Percentiles rank a stretch among this genome's conserved stretches.
phyloP scores from a whole-genome alignment of 2,888 invertebrate genomes.

The Sesia bembeciformis region DNA sequence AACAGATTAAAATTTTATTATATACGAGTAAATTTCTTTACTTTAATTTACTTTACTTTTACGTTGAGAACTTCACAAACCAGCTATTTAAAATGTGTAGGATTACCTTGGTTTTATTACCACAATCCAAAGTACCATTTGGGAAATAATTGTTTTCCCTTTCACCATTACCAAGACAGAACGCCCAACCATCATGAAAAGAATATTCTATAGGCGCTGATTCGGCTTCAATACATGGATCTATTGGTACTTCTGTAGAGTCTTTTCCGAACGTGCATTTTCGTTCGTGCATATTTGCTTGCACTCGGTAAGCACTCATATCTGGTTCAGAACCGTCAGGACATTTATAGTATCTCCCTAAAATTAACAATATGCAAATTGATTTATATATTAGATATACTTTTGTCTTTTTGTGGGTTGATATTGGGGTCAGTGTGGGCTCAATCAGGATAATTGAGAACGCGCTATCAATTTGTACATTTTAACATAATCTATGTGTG shows the following conservation, averaged over 20 bases:
- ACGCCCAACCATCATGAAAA: slow-evolving; percentile 66
- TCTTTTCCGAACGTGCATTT: slow-evolving; percentile 50
- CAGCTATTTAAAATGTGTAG: background rate
- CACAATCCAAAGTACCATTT: slow-evolving; percentile 64
- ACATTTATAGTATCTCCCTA: slow-evolving; percentile 57
- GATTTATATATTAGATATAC: background rate
- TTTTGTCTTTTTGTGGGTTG: background rate
- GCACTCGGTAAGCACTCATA: slow-evolving; percentile 49
- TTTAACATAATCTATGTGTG: background rate
- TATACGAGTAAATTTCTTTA: no score
- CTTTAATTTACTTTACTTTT: no score
- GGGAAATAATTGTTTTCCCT: slow-evolving; percentile 61
- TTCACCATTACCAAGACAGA: slow-evolving; percentile 62
- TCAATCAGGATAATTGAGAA: no score
- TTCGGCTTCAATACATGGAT: slow-evolving; percentile 66
- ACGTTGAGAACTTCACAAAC: background rate
- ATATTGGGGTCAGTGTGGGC: background rate
- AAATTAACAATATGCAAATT: slow-evolving; percentile 1
- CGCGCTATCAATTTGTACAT: no score
- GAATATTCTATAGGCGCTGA: slow-evolving; percentile 62
- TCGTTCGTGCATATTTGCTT: slow-evolving; percentile 61
- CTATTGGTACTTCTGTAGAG: slow-evolving; percentile 41
- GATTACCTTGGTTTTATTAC: slow-evolving; percentile 51
- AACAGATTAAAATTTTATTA: no score
- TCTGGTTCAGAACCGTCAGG: slow-evolving; percentile 59